Percentiles rank a stretch among this genome's conserved stretches.
These are phyloP conservation scores for Limnothrissa miodon DNA, from an alignment of 2,113 vertebrate species.

Conservation along the genomic window DNA sequence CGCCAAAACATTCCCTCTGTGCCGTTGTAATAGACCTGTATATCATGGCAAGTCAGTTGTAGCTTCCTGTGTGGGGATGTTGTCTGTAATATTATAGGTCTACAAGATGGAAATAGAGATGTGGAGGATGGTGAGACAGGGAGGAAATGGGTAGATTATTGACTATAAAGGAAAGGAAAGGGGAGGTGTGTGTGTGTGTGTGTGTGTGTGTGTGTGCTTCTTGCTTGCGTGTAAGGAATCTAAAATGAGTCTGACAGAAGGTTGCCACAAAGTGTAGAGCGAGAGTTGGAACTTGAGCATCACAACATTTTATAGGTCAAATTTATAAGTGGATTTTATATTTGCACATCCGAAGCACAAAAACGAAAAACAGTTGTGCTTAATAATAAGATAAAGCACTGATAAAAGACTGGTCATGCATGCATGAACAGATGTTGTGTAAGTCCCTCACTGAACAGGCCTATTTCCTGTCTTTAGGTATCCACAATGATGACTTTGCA, in stretches of 20 bases:
- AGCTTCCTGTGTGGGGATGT: conserved; percentile 1
- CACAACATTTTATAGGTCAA: too few relatives aligned
- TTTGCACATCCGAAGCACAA: too few relatives aligned
- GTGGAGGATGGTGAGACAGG: neutral
- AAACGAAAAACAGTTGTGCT: too few relatives aligned
- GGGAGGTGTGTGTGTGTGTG: neutral
- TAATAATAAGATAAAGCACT: neutral
- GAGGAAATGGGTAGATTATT: neutral
- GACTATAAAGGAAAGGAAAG: neutral
- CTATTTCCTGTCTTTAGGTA: neutral
- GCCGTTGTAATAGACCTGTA: conserved; percentile 24
- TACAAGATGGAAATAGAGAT: neutral
- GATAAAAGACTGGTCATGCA: neutral
- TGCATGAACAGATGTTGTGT: neutral
- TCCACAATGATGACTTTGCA: neutral
- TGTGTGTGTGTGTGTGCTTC: neutral
- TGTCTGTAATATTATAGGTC: conserved; percentile 1
- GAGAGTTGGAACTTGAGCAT: too few relatives aligned
- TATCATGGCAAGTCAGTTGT: neutral
- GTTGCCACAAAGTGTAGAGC: neutral
- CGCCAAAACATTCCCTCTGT: neutral
- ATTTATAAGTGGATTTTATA: too few relatives aligned
- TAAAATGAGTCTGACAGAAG: neutral
- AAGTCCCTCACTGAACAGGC: neutral
- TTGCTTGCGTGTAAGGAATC: neutral